Percentiles rank a stretch among this genome's conserved stretches.
phyloP scores from a whole-genome alignment of 2,888 invertebrate species.

The Drosophila hamatofila region DNA sequence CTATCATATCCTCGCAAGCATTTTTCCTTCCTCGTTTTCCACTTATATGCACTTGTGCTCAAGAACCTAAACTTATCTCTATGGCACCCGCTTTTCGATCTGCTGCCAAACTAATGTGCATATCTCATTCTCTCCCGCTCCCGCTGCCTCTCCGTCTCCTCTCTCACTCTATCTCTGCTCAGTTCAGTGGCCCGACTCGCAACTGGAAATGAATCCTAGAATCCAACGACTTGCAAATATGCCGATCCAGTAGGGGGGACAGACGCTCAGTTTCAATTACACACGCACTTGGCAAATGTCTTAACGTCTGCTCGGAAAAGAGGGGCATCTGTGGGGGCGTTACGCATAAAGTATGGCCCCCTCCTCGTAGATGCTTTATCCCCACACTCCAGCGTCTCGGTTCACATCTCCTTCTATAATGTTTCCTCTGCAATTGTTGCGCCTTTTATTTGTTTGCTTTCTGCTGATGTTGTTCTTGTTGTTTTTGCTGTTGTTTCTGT shows the following conservation, averaged over 20 bases:
- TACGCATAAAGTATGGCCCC: conserved; percentile 37
- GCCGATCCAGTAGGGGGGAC: conserved; percentile 22
- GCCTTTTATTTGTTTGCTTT: conserved; percentile 80
- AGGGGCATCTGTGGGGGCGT: conserved; percentile 3
- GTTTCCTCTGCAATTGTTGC: conserved; percentile 71
- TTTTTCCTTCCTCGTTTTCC: neutral
- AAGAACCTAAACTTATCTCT: neutral
- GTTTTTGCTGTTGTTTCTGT: conserved; percentile 30
- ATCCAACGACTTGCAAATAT: conserved; percentile 10
- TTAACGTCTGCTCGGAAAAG: conserved; percentile 10
- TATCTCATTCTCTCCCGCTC: neutral
- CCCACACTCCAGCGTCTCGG: conserved; percentile 6
- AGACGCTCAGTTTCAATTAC: conserved; percentile 76
- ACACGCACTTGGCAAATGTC: conserved; percentile 74
- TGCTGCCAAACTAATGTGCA: conserved; percentile 13
- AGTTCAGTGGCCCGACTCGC: conserved; percentile 21
- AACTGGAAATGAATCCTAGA: conserved; percentile 10
- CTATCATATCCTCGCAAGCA: neutral
- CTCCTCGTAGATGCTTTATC: neutral
- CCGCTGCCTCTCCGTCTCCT: neutral
- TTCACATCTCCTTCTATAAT: conserved; percentile 14
- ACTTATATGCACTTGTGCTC: neutral
- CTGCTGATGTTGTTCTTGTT: conserved; percentile 45
- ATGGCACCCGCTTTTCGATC: neutral
- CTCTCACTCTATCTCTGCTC: neutral